Evolutionary conservation across 2,113 vertebrate species (phyloP), one percentile per base, ranked within the genome.

Genomic region (Suricata suricatta): DNA sequence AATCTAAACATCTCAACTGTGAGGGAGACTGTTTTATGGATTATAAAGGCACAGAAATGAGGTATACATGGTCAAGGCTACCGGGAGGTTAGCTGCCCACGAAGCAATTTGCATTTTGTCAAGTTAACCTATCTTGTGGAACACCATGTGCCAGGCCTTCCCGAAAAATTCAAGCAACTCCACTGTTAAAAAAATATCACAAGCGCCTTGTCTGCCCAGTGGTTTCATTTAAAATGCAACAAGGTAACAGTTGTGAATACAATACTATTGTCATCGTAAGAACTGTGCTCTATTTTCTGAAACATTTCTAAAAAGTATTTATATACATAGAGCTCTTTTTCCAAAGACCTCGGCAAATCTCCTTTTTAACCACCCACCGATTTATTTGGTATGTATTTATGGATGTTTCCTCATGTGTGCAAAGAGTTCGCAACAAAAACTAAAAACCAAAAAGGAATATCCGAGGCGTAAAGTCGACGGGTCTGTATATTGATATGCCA

Each of bases 91-190:
- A 5, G 63, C 8, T 50, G 54, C 35, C 83, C n/a, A 9, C 1
- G 33, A 95, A 77, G 63, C 50, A 93, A 80, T 88, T 54, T 85
- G 68, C 9, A 35, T 57, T 94, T 86, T 83, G 44, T 74, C 54
- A 77, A 17, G 85, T 93, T 84, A 85, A 95, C 35, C 19, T 80
- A 63, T 27, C 69, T 71, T 35, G 66, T 77, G 64, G 47, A 82
- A 90, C 25, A 54, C 44, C 63, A 41, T 79, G 71, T 88, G 97
- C 93, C 69, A 11, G 64, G 69, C 81, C 54, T 88, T 96, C 29
- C 33, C 12, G 38, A 66, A 60, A 79, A 15, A 33, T 27, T 27
- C n/a, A 44, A 71, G 38, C 21, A n/a, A 60, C 54, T 44, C 31
- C 69, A 44, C 41, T 88, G 68, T 71, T 96, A 44, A 72, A 82